Base-by-base conservation (phyloP, 2,113 vertebrate species). In the Scolopax mira region DNA sequence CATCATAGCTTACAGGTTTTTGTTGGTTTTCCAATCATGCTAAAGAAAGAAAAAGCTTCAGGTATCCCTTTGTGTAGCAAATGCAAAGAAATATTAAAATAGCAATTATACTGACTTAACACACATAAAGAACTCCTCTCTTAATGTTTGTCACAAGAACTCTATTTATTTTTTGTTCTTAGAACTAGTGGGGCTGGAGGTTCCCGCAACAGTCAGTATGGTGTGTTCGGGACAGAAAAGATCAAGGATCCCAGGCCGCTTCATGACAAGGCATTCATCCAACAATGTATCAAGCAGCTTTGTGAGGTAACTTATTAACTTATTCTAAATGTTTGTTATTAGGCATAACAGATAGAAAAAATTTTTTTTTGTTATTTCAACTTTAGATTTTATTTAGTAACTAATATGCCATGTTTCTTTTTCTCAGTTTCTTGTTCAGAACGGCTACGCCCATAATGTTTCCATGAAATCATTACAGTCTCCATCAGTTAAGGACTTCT, bases 211-310 rank as follows among this genome's bases (percentile, higher is more conserved):
- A 99, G 99, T 96, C 98, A 97, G 67, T 98, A 98, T 67, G 98
- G 99, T 7, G 94, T 98, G 49, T 99, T 99, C 30, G 99, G 99
- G 78, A 94, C 98, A 70, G 99, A 99, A 92, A 99, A 99, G 97
- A 99, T 99, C 46, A 99, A 99, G 95, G 99, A 99, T 58, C 96
- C 98, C 65, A 97, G 99, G 90, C 99, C 99, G 5, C 98, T 99
- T 65, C 99, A 99, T 91, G 99, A 99, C 96, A 99, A 99, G 95
- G 61, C 98, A 5, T 99, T 97, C 86, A 98, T 99, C 96, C 99
- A 99, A 69, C 99, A 99, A 21, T 99, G 98, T 93, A 99, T 99
- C 92, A 98, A 98, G 67, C 98, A 99, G 83, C 98, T 99, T 80
- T 99, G 98, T 93, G 99, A 99, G 98, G 99, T 99, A 98, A 88